Percentiles rank a stretch among this genome's conserved stretches.
Evolutionary conservation across 1,140 invertebrate genomes (phyloP).

Genomic region (Ostrea edulis): DNA sequence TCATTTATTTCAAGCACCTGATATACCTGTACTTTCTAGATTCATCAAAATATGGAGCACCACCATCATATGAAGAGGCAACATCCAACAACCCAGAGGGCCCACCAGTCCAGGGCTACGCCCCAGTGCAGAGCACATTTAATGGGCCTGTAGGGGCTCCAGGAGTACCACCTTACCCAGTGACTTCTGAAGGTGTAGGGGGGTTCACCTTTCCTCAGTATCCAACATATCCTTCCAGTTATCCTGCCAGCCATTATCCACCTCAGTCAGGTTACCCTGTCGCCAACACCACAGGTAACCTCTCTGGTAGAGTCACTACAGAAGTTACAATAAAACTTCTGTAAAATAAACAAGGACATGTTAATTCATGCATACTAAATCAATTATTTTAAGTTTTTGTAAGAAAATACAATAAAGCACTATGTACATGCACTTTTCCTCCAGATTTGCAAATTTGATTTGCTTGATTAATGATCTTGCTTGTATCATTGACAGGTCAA

Average conservation of each 20-base stretch:
- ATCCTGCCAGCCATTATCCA: neutral
- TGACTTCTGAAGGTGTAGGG: neutral
- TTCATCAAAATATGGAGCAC: neutral
- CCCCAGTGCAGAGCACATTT: neutral
- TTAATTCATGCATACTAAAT: too few species aligned
- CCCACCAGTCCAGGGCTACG: neutral
- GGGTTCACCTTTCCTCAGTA: neutral
- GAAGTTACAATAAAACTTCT: too few species aligned
- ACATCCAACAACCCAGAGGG: neutral
- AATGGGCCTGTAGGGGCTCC: too few species aligned
- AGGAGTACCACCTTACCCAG: neutral
- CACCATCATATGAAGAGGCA: slow-evolving; percentile 22
- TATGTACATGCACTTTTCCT: too few species aligned
- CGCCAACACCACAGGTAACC: neutral
- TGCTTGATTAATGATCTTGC: too few species aligned
- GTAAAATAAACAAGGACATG: too few species aligned
- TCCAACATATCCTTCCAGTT: neutral
- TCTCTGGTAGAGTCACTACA: too few species aligned
- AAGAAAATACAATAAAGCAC: too few species aligned
- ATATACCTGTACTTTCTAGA: neutral
- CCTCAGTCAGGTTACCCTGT: neutral
- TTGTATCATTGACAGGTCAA: neutral
- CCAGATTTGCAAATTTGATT: too few species aligned
- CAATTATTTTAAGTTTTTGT: too few species aligned
- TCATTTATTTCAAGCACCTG: too few species aligned